Evolutionary conservation across 2,797 vertebrate species (phyloP).

Genomic region (Silurus aristotelis): DNA sequence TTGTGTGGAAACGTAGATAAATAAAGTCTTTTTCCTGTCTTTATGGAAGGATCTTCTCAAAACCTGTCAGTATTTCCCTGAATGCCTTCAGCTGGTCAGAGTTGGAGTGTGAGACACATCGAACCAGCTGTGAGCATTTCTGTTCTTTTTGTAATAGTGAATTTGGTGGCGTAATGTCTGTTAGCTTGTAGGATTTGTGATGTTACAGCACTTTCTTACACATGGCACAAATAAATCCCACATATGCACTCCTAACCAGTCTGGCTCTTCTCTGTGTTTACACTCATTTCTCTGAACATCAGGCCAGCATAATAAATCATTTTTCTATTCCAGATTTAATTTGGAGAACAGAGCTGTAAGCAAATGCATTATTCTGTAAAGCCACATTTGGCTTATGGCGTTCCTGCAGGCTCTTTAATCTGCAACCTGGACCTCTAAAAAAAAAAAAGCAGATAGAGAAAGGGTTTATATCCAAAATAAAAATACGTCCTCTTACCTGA

Average conservation of each 20-base stretch:
- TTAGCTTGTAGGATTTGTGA: slow-evolving; percentile 48
- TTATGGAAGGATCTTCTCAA: slow-evolving; percentile 65
- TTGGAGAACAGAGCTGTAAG: slow-evolving; percentile 40
- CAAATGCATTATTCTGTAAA: slow-evolving; percentile 45
- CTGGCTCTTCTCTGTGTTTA: slow-evolving; percentile 40
- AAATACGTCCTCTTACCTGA: slow-evolving; percentile 61
- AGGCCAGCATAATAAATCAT: slow-evolving; percentile 47
- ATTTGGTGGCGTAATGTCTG: slow-evolving; percentile 58
- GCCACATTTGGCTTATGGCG: slow-evolving; percentile 1
- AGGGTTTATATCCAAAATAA: slow-evolving; percentile 55
- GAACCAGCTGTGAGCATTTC: slow-evolving; percentile 59
- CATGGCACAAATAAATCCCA: slow-evolving; percentile 20
- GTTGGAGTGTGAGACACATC: slow-evolving; percentile 59
- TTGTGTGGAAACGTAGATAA: no score
- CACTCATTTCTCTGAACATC: slow-evolving; percentile 36
- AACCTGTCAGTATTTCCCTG: slow-evolving; percentile 58
- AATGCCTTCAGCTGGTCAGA: slow-evolving; percentile 67
- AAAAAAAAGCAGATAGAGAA: slow-evolving; percentile 64
- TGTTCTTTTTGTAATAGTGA: slow-evolving; percentile 68
- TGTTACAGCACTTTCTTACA: slow-evolving; percentile 30
- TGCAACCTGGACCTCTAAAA: slow-evolving; percentile 34
- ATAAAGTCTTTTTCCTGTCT: slow-evolving; percentile 48
- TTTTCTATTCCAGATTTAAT: slow-evolving; percentile 49
- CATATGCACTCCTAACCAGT: slow-evolving; percentile 26
- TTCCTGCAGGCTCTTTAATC: slow-evolving; percentile 44